These are phyloP conservation scores for Pseudocheirus occidentalis DNA, from an alignment of 2,797 vertebrate species.

Conservation along the genomic window DNA sequence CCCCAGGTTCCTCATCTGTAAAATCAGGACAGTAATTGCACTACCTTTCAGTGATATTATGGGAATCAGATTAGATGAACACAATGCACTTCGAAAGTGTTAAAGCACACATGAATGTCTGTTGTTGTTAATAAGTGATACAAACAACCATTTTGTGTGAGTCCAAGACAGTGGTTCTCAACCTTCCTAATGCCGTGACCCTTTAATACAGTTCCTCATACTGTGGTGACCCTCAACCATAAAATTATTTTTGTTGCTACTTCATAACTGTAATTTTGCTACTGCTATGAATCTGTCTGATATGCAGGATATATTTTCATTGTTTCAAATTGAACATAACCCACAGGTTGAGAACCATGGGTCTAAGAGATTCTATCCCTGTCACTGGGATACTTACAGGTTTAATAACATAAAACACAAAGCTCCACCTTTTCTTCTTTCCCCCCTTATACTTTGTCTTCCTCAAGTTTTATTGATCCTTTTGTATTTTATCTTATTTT, in stretches of 20 bases:
- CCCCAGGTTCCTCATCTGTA: background rate
- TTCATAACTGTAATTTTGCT: no score
- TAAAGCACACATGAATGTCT: background rate
- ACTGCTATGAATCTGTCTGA: no score
- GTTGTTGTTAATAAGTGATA: background rate
- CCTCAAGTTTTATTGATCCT: background rate
- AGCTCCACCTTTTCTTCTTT: background rate
- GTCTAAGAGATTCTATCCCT: background rate
- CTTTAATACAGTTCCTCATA: no score
- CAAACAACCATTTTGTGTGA: background rate
- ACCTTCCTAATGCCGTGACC: no score
- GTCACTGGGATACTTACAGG: background rate
- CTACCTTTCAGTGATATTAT: background rate
- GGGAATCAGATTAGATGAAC: background rate
- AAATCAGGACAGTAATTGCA: background rate
- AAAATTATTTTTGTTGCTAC: no score
- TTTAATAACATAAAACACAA: background rate
- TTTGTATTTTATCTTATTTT: background rate
- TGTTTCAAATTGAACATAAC: no score
- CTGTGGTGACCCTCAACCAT: no score
- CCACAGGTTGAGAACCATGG: no score
- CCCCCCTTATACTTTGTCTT: background rate
- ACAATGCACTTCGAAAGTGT: background rate
- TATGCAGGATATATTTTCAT: no score
- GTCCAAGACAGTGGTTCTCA: no score